Conservation (phyloP, 2,797 vertebrate species). For the Salmo trutta region DNA sequence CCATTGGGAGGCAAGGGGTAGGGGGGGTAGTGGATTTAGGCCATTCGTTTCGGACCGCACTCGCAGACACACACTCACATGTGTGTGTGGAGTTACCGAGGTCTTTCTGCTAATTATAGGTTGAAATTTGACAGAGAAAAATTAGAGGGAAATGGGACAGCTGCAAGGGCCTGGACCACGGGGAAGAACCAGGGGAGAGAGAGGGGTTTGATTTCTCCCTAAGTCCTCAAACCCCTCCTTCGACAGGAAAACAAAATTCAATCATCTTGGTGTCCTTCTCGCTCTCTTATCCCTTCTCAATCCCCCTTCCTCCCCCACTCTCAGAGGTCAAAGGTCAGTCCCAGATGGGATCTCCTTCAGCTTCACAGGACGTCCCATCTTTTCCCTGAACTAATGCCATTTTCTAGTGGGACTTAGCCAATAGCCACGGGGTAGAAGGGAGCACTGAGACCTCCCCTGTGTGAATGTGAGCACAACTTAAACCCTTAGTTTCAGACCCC, state of each 20-base stretch:
- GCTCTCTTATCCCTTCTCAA: constrained; percentile 49
- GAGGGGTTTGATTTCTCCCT: constrained; percentile 76
- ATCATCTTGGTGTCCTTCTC: constrained; percentile 62
- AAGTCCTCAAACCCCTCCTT: constrained; percentile 76
- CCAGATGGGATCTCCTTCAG: constrained; percentile 47
- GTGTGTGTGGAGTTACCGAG: constrained; percentile 77
- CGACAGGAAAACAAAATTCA: constrained; percentile 75
- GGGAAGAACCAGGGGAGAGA: constrained; percentile 32
- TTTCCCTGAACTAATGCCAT: constrained; percentile 56
- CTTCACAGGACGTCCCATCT: constrained; percentile 56
- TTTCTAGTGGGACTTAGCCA: constrained; percentile 54
- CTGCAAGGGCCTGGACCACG: constrained; percentile 73
- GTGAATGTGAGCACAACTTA: no score
- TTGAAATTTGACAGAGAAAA: constrained; percentile 93
- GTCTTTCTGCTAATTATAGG: constrained; percentile 90
- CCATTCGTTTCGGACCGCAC: constrained; percentile 79
- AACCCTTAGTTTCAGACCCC: not conserved
- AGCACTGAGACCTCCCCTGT: no score
- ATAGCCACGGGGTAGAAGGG: constrained; percentile 10
- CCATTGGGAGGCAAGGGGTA: constrained; percentile 33
- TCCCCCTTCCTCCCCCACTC: constrained; percentile 14
- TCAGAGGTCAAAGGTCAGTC: constrained; percentile 62
- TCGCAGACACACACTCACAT: constrained; percentile 49
- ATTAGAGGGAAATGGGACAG: constrained; percentile 89
- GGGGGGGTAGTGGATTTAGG: constrained; percentile 72